Evolutionary conservation across 1,140 invertebrate species (phyloP).

Genomic region (Apolygus lucorum): DNA sequence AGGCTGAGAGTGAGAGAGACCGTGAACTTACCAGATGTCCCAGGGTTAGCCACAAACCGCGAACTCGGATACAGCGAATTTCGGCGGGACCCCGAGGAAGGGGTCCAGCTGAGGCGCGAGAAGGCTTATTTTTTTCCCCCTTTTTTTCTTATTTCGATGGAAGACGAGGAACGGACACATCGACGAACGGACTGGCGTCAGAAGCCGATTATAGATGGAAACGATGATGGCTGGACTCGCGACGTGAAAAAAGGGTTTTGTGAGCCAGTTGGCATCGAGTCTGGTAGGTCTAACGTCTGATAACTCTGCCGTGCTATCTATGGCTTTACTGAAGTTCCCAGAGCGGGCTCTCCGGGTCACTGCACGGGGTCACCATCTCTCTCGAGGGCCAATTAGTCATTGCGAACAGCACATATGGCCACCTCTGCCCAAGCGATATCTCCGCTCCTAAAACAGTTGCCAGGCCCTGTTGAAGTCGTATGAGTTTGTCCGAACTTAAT

Average conservation of each 20-base stretch:
- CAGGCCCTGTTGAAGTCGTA: too few species aligned
- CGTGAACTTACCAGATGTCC: too few species aligned
- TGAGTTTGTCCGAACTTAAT: too few species aligned
- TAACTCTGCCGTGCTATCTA: slow-evolving; percentile 12
- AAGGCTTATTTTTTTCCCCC: too few species aligned
- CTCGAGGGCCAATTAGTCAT: slow-evolving; percentile 1
- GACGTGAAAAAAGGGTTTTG: not conserved
- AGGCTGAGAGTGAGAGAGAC: too few species aligned
- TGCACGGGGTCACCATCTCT: not conserved
- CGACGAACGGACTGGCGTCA: slow-evolving; percentile 1
- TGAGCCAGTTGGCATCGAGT: slow-evolving; percentile 7
- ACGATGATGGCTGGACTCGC: slow-evolving; percentile 10
- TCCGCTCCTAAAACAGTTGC: too few species aligned
- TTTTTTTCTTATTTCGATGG: not conserved
- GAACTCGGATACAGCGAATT: too few species aligned
- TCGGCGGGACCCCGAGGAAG: too few species aligned
- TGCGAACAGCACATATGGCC: too few species aligned
- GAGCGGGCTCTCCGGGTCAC: not conserved
- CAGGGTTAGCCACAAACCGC: too few species aligned
- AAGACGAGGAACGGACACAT: not conserved
- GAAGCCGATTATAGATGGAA: slow-evolving; percentile 17
- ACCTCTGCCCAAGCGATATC: too few species aligned
- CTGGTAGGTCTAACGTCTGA: not conserved
- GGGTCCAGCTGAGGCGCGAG: too few species aligned
- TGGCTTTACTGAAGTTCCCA: slow-evolving; percentile 8